Percentiles rank a stretch among this genome's conserved stretches.
These are phyloP conservation scores for Drusus annulatus DNA, from an alignment of 1,140 invertebrate genomes.

Conservation along the genomic window DNA sequence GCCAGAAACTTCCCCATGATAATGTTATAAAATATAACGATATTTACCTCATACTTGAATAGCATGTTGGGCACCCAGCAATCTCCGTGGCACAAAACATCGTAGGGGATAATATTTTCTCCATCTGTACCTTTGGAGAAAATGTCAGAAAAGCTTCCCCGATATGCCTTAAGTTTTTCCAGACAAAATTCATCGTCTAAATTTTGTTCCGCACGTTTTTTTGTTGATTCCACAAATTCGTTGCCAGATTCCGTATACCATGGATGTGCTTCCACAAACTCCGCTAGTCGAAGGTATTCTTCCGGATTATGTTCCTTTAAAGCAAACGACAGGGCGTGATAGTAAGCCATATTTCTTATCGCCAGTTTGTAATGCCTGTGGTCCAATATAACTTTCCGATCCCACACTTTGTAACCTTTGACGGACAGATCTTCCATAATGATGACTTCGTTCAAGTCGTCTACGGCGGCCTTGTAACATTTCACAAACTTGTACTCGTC, in stretches of 20 bases:
- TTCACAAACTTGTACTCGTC: conserved; percentile 24
- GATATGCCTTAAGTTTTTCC: neutral
- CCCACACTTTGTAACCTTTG: conserved; percentile 10
- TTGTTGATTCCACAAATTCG: neutral
- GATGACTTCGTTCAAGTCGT: conserved; percentile 23
- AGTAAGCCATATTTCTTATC: conserved; percentile 25
- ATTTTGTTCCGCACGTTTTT: neutral
- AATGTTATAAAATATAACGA: neutral
- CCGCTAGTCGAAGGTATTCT: conserved; percentile 6
- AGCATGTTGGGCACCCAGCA: conserved; percentile 42
- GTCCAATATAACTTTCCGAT: conserved; percentile 21
- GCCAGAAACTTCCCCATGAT: neutral
- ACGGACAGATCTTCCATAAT: conserved; percentile 40
- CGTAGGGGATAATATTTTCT: conserved; percentile 1
- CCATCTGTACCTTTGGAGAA: neutral
- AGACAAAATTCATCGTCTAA: neutral
- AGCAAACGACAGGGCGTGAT: conserved; percentile 39
- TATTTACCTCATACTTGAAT: conserved; percentile 45
- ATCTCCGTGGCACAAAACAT: conserved; percentile 46
- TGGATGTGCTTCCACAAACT: neutral
- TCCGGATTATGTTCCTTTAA: conserved; percentile 31
- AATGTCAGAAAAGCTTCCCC: neutral
- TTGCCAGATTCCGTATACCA: neutral
- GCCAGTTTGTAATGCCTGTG: conserved; percentile 24
- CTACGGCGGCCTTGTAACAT: conserved; percentile 3